Evolutionary conservation across 2,888 invertebrate species (phyloP).

Genomic region (Protonemura montana): DNA sequence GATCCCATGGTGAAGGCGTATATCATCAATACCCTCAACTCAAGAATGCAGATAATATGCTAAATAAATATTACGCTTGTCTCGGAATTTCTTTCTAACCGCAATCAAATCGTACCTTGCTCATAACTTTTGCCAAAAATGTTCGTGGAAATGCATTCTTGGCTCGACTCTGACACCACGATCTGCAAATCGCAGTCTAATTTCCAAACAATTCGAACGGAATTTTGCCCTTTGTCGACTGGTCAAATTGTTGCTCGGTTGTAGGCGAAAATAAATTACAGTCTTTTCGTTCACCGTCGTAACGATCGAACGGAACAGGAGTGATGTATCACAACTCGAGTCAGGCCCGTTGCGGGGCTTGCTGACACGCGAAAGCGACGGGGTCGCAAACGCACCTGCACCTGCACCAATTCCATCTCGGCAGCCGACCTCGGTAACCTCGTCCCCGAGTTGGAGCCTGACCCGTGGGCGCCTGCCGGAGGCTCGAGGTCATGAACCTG

Average conservation of each 20-base stretch:
- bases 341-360: neutral
- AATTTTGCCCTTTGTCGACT: neutral
- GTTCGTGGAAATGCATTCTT: neutral
- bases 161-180: neutral
- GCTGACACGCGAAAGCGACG: neutral
- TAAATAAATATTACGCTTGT: neutral
- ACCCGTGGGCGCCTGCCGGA: conserved; percentile 27
- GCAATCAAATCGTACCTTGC: conserved; percentile 4
- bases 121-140: neutral
- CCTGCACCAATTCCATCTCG: neutral
- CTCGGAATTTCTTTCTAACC: neutral
- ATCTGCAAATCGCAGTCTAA: neutral
- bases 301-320: neutral
- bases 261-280: neutral
- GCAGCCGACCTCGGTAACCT: neutral
- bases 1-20: conserved; percentile 1
- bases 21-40: neutral
- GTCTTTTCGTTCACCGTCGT: neutral
- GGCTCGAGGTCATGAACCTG: conserved; percentile 36
- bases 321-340: neutral
- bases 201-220: neutral
- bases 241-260: neutral
- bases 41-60: neutral
- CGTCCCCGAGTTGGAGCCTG: neutral
- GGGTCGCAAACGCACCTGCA: neutral